Conservation (phyloP, 1,140 invertebrate genomes). For the Eufriesea mexicana region DNA sequence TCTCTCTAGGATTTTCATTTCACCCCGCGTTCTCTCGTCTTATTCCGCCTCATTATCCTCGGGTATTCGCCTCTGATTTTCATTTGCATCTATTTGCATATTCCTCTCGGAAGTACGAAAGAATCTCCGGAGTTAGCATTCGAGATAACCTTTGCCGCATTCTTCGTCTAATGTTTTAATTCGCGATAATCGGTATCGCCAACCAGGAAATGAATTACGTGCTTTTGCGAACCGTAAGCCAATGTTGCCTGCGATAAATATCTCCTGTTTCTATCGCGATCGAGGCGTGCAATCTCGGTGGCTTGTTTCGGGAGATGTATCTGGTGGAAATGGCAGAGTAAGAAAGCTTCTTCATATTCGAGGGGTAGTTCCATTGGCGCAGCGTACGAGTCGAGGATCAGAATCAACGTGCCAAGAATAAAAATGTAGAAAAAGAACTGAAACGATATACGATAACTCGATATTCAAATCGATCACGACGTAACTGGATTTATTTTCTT, state of each 20-base stretch:
- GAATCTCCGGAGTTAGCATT: neutral
- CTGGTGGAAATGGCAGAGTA: slow-evolving; percentile 47
- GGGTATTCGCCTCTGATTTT: neutral
- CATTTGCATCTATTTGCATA: slow-evolving; percentile 35
- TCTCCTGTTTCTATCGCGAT: neutral
- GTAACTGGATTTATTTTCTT: no score
- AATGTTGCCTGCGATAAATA: neutral
- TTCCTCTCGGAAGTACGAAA: neutral
- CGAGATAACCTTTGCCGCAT: neutral
- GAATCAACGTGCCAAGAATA: slow-evolving; percentile 52
- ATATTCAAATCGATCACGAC: neutral
- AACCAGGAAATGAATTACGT: slow-evolving; percentile 53
- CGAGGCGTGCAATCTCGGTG: slow-evolving; percentile 14
- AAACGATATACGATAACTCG: slow-evolving; percentile 39
- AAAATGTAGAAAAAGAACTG: slow-evolving; percentile 60
- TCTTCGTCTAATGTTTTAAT: neutral
- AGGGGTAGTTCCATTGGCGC: neutral
- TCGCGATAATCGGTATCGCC: neutral
- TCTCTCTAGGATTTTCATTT: neutral
- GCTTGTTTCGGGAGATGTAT: slow-evolving; percentile 54
- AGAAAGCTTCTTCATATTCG: neutral
- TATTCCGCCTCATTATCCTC: neutral
- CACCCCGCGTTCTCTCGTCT: neutral
- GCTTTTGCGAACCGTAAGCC: slow-evolving; percentile 6
- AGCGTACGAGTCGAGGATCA: slow-evolving; percentile 54